phyloP scores from a whole-genome alignment of 2,113 vertebrate genomes.

The Ictidomys tridecemlineatus region DNA sequence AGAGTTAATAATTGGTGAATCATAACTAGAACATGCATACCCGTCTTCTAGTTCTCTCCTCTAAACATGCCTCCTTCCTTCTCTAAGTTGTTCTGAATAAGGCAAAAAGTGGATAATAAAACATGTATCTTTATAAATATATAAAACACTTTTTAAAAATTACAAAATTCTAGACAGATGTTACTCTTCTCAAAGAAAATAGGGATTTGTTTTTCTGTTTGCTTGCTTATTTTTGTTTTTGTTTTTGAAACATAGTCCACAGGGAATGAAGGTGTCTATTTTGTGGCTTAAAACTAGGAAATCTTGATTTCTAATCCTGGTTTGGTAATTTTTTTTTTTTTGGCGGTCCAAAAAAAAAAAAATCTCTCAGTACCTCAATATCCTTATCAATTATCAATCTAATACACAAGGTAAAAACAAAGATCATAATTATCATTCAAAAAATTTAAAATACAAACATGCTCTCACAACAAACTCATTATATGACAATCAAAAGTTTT shows the following conservation, averaged over 20 bases:
- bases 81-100: not conserved
- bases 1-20: not conserved
- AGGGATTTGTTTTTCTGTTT: not conserved
- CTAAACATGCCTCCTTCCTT: not conserved
- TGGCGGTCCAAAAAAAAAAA: not conserved
- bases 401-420: not conserved
- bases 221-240: not conserved
- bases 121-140: not conserved
- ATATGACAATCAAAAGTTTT: slow-evolving; percentile 32
- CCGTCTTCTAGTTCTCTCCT: not conserved
- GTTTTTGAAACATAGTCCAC: not conserved
- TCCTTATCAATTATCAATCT: not conserved
- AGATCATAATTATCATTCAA: not conserved
- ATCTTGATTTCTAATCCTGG: not conserved
- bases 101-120: not conserved
- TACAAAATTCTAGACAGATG: not conserved
- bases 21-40: not conserved
- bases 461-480: not conserved
- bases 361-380: not conserved
- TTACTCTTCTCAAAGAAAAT: slow-evolving; percentile 33
- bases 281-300: not conserved
- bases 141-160: not conserved
- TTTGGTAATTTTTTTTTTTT: not conserved
- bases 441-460: slow-evolving; percentile 48
- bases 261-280: not conserved